Evolutionary conservation across 2,113 vertebrate species (phyloP), one percentile per base, ranked within the genome.

Genomic region (Ariopsis seemanni): DNA sequence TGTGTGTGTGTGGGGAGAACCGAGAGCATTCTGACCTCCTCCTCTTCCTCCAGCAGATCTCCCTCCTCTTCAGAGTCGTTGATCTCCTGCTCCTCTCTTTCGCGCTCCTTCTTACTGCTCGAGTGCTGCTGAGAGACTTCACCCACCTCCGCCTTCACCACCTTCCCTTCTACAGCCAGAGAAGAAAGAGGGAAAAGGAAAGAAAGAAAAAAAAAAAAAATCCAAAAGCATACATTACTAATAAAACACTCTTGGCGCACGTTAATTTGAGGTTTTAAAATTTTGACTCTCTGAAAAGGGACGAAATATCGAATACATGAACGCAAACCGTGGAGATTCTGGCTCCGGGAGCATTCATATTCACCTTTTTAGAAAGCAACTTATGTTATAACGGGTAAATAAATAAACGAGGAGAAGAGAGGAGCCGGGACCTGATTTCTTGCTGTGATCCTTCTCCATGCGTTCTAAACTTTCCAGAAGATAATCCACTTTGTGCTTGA

Each of bases 401-500:
- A 53, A 27, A n/a, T 14, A 72, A 20, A 50, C 42, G 14, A 55
- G 17, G 12, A 27, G 85, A 20, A 12, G 34, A 20, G 5, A n/a
- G 42, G 7, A 52, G 57, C 4, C 15, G 27, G 3, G 86, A 96
- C 95, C 96, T 79, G 88, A 94, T 94, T 96, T 96, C 92, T 95
- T 96, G 91, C 93, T 94, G 92, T 97, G 96, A 50, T 97, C 96
- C 88, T 96, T 97, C 91, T 97, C 97, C 91, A 97, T 97, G 91
- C 94, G 95, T 90, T 97, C 96, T 75, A 97, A 91, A 90, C 94
- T 97, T 90, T 97, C 96, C 91, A 97, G 93, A 71, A 97, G 94
- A 88, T 95, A 96, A 92, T 97, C 97, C 93, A 98, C 96, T 92
- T 97, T 97, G 95, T 96, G 95, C 88, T 98, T 98, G 92, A 98